Percentiles rank a stretch among this genome's conserved stretches.
Conservation (phyloP, 2,888 invertebrate species). For the Tetramorium bicarinatum region DNA sequence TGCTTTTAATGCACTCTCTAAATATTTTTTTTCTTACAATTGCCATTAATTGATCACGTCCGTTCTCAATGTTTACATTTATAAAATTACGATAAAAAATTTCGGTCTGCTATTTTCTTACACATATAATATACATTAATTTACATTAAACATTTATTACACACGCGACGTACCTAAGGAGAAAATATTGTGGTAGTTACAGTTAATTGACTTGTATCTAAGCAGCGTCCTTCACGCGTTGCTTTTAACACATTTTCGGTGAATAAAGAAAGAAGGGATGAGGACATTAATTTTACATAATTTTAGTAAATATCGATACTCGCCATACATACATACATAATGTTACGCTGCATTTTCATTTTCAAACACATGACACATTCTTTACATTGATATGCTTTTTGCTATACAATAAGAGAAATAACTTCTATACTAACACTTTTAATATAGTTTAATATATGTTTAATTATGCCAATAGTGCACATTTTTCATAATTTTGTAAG, state of each 20-base stretch:
- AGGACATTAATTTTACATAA: slow-evolving; percentile 27
- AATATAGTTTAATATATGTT: slow-evolving; percentile 22
- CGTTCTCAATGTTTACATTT: slow-evolving; percentile 8
- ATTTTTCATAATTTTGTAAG: neutral
- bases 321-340: slow-evolving; percentile 12
- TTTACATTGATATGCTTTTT: slow-evolving; percentile 45
- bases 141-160: slow-evolving; percentile 47
- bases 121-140: slow-evolving; percentile 16
- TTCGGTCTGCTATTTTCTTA: slow-evolving; percentile 15
- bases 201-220: slow-evolving; percentile 45
- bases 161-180: slow-evolving; percentile 11
- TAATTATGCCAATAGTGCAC: slow-evolving; percentile 12
- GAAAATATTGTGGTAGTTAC: slow-evolving; percentile 12
- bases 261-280: neutral
- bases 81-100: slow-evolving; percentile 54
- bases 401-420: slow-evolving; percentile 34
- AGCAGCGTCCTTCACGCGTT: slow-evolving; percentile 8
- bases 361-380: neutral
- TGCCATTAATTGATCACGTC: slow-evolving; percentile 22
- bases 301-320: slow-evolving; percentile 12
- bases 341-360: neutral
- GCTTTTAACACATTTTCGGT: slow-evolving; percentile 11
- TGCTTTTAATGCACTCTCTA: slow-evolving; percentile 8
- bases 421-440: slow-evolving; percentile 28
- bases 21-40: slow-evolving; percentile 6